phyloP scores from a whole-genome alignment of 2,113 vertebrate species.

The Acrocephalus arundinaceus region DNA sequence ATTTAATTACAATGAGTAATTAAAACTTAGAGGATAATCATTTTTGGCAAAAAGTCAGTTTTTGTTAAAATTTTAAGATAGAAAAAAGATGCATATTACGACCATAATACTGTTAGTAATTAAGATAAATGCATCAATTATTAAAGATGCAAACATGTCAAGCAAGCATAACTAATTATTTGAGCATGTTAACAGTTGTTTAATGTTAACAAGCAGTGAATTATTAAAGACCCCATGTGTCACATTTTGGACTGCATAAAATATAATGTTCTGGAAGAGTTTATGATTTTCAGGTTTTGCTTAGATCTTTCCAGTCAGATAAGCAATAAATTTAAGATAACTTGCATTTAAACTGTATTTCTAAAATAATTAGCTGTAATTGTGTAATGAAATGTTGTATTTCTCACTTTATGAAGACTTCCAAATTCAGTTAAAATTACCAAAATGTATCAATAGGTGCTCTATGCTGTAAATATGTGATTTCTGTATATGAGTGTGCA shows the following conservation, averaged over 20 bases:
- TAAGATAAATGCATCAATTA: conserved; percentile 99
- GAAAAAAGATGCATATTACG: conserved; percentile 86
- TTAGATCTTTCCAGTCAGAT: conserved; percentile 74
- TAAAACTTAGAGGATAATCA: conserved; percentile 97
- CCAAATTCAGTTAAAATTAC: conserved; percentile 1
- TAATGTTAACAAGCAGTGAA: conserved; percentile 99
- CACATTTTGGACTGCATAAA: conserved; percentile 91
- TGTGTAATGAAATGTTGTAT: conserved; percentile 47
- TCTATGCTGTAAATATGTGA: neutral
- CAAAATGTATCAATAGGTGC: conserved; percentile 28
- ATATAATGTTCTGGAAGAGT: conserved; percentile 81
- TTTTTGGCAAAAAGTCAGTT: conserved; percentile 90
- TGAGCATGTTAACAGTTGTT: conserved; percentile 99
- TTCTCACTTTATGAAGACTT: conserved; percentile 45
- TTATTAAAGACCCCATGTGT: conserved; percentile 94
- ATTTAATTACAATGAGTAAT: conserved; percentile 94
- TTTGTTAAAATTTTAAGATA: conserved; percentile 87
- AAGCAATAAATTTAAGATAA: conserved; percentile 75
- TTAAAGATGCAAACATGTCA: conserved; percentile 99
- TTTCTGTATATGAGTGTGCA: neutral
- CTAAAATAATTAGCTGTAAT: conserved; percentile 74
- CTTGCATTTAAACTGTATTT: conserved; percentile 75
- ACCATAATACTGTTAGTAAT: conserved; percentile 98
- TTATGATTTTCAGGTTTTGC: conserved; percentile 78
- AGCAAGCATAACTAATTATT: conserved; percentile 99